Evolutionary conservation across 2,113 vertebrate genomes (phyloP).

Genomic region (Burhinus oedicnemus): DNA sequence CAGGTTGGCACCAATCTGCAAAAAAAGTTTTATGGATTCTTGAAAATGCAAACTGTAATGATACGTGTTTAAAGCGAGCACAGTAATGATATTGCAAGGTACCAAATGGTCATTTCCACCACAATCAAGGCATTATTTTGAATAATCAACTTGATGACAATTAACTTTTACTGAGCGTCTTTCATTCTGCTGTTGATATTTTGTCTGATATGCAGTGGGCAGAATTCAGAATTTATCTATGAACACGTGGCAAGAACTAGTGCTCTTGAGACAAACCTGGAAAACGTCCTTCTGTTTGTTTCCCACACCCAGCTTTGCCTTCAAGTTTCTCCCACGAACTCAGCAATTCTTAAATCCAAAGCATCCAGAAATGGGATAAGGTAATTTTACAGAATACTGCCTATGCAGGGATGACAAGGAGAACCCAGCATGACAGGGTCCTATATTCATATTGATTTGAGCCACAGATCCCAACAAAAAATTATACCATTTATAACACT

Average conservation of each 20-base stretch:
- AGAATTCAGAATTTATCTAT: neutral
- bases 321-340: neutral
- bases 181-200: neutral
- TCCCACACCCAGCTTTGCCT: neutral
- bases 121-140: neutral
- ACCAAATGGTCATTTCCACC: neutral
- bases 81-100: neutral
- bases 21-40: neutral
- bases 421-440: neutral
- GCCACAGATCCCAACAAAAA: neutral
- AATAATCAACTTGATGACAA: neutral
- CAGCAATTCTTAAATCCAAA: neutral
- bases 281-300: fast-evolving
- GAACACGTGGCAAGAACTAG: neutral
- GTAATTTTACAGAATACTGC: neutral
- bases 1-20: neutral
- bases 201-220: neutral
- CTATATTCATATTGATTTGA: neutral
- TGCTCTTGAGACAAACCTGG: neutral
- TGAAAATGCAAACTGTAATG: neutral
- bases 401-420: neutral
- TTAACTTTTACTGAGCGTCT: neutral
- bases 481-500: neutral
- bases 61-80: neutral
- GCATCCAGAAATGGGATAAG: neutral